Base-by-base conservation (phyloP, 1,140 invertebrate genomes). In the Tachypleus tridentatus region DNA sequence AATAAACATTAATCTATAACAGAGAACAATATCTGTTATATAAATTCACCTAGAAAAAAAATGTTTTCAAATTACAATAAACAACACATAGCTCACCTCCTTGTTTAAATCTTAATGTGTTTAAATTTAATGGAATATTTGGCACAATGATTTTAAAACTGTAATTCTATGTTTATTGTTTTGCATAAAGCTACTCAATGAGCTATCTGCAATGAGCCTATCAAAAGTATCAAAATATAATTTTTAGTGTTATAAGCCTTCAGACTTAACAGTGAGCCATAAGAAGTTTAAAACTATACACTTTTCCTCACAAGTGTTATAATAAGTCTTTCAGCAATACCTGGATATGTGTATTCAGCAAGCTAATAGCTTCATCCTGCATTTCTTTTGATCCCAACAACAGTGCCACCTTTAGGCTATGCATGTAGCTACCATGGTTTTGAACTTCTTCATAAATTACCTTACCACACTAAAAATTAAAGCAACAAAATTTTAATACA, bases 361-460 rank as follows among this genome's bases (percentile, higher is more conserved):
- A 29, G 8, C 58, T n/a, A 9, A 64, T 9, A 49, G 66, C 66
- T 61, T 56, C 59, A 10, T 51, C 49, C 50, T 64, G 66, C 11
- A 67, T 57, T 4, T 54, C 29, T 7, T 58, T 51, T 57, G 57
- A 60, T 11, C 58, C 60, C 4, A 59, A 64, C 47, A 60, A 61
- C 6, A 67, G 11, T 47, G 62, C 62, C 52, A 10, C 59, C 51
- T 67, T 67, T 4, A 67, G 6, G n/a, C 29, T 61, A 7, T 67
- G 53, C 9, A 67, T 49, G n/a, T 64, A 60, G 6, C 8, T 62
- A 4, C 57, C 49, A 4, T 64, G 52, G 10, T 67, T 51, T 56
- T 67, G 57, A 48, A 67, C 53, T 11, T 61, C 61, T 51, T 58
- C 50, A 50, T 63, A 67, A n/a, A 67, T 60, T 47, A 57, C 11